Conservation (phyloP, 2,888 invertebrate species). For the Ophion ventricosus region DNA sequence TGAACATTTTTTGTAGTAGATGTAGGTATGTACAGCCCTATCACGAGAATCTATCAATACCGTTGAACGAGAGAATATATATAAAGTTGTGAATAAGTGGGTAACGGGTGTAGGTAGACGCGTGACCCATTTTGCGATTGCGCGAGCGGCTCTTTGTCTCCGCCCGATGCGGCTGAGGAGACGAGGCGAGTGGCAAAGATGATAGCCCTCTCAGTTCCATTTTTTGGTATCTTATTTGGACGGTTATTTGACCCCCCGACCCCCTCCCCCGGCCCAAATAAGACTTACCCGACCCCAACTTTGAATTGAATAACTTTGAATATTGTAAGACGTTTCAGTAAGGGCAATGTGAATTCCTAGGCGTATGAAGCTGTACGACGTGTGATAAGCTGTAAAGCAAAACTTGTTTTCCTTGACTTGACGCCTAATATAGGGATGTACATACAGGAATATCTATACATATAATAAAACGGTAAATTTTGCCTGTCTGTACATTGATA, state of each 20-base stretch:
- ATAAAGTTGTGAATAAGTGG: conserved; percentile 55
- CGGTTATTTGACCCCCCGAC: neutral
- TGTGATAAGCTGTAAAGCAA: no score
- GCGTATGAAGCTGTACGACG: no score
- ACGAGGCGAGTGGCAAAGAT: neutral
- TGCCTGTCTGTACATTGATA: no score
- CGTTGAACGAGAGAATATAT: conserved; percentile 43
- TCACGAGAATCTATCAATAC: conserved; percentile 57
- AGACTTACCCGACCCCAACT: no score
- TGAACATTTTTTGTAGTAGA: neutral
- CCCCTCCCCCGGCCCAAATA: no score
- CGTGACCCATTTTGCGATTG: conserved; percentile 53
- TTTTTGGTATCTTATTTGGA: neutral
- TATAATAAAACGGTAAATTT: no score
- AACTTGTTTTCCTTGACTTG: no score
- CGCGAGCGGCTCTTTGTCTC: neutral
- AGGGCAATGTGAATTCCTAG: no score
- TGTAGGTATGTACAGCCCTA: neutral
- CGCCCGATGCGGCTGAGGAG: neutral
- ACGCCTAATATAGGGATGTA: no score
- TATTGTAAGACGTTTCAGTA: no score
- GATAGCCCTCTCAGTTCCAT: neutral
- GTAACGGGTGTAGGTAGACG: conserved; percentile 59
- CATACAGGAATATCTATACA: no score
- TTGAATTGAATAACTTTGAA: no score